phyloP scores from a whole-genome alignment of 2,113 vertebrate species.

The Stegastes partitus region DNA sequence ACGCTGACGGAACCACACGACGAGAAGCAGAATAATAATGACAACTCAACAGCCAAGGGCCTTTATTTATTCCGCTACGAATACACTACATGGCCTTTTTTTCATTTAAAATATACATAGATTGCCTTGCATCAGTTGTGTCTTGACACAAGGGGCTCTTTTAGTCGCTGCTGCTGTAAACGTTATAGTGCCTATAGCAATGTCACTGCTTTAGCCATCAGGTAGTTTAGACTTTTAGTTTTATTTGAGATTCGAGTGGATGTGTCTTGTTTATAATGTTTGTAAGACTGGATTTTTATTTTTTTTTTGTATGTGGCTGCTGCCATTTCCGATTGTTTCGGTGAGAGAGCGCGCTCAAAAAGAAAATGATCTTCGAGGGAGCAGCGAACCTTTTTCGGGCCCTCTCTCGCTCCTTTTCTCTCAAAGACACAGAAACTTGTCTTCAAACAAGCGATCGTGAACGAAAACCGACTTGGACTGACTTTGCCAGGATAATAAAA shows the following conservation, averaged over 20 bases:
- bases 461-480: conserved; percentile 27
- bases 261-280: conserved; percentile 60
- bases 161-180: conserved; percentile 70
- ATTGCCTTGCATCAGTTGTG: conserved; percentile 59
- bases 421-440: conserved; percentile 11
- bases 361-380: conserved; percentile 18
- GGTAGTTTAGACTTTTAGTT: conserved; percentile 45
- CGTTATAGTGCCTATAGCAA: conserved; percentile 77
- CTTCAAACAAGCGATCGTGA: not conserved
- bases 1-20: conserved; percentile 20
- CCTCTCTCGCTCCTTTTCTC: conserved; percentile 29
- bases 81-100: conserved; percentile 71
- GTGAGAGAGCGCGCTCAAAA: conserved; percentile 5
- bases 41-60: conserved; percentile 12
- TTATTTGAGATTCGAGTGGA: conserved; percentile 44
- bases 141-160: conserved; percentile 57
- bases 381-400: conserved; percentile 2
- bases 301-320: conserved; percentile 55
- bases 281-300: conserved; percentile 24
- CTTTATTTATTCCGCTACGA: conserved; percentile 51
- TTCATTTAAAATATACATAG: conserved; percentile 49
- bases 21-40: conserved; percentile 21
- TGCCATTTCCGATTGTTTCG: conserved; percentile 39
- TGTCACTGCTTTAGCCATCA: conserved; percentile 63
- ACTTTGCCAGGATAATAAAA: conserved; percentile 29